Base-by-base conservation (phyloP, 2,888 invertebrate genomes). In the Rhaphigaster nebulosa region DNA sequence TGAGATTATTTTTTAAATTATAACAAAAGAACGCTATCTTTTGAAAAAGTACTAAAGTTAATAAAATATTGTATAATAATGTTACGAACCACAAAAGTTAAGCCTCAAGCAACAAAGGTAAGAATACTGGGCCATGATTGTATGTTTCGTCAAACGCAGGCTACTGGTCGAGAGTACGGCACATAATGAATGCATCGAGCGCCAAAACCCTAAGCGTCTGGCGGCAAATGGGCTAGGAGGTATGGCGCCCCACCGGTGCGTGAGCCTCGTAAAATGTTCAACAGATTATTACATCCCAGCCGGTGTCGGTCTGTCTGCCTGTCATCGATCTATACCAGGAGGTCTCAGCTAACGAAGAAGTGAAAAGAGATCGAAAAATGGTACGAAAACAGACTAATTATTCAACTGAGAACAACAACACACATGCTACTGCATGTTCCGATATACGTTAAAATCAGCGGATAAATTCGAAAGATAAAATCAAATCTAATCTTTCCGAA, bases 231-330 rank as follows among this genome's bases (percentile, higher is more conserved):
- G 84, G 84, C 84, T 84, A 84, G 84, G 84, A 45, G 45, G n/a
- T 84, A 41, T n/a, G 84, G 84, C 84, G 84, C 84, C 84, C 84
- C 0, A n/a, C 26, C 45, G 45, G 45, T 84, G 84, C 84, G 84
- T 84, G 84, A 45, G 45, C 45, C 45, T 84, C 41, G 45, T 84
- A 41, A 84, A 84, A 84, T 84, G 84, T 84, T 84, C 84, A 84
- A 84, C 41, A 50, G 84, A n/a, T 84, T 84, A n/a, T 84, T 84
- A 84, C 45, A 50, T 84, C 20, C 70, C 70, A 38, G n/a, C n/a
- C 84, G 84, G 84, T 18, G 70, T 84, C 84, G 84, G 84, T 84
- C 84, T 84, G 84, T 84, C 84, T 80, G 80, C 80, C 80, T 45
- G 84, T 41, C 45, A 84, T 84, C 84, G 84, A 84, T 84, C 84